These are phyloP conservation scores for Parauchenoglanis ngamensis DNA, from an alignment of 2,797 vertebrate genomes.

Conservation along the genomic window DNA sequence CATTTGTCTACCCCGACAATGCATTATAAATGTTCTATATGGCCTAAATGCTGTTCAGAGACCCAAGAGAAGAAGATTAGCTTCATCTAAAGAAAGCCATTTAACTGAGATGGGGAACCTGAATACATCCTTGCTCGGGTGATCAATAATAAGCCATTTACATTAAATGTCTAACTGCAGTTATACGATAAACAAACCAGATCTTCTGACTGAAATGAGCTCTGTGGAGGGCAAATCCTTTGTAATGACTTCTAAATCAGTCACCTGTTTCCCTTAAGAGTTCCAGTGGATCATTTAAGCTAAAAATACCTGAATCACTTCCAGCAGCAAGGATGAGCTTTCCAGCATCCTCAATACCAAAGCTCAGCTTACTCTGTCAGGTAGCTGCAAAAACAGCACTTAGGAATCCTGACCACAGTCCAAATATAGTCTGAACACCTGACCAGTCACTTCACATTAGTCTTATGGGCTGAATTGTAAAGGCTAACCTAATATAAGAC, in stretches of 20 bases:
- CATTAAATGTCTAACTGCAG: neutral
- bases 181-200: conserved; percentile 7
- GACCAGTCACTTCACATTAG: conserved; percentile 1
- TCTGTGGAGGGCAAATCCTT: conserved; percentile 48
- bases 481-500: conserved; percentile 1
- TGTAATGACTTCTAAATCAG: conserved; percentile 69
- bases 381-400: neutral
- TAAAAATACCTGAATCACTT: conserved; percentile 67
- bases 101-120: neutral
- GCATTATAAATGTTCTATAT: neutral
- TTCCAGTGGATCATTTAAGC: conserved; percentile 64
- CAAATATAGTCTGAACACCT: conserved; percentile 13
- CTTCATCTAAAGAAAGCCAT: neutral
- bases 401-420: neutral
- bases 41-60: neutral
- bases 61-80: neutral
- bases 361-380: conserved; percentile 28
- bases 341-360: conserved; percentile 47
- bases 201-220: conserved; percentile 46
- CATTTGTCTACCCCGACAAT: neutral
- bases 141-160: neutral
- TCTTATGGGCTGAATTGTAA: neutral
- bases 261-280: conserved; percentile 67
- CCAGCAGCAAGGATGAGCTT: conserved; percentile 44
- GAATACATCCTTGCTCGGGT: neutral